Base-by-base conservation (phyloP, 2,113 vertebrate species). In the Plecturocebus donacophilus region DNA sequence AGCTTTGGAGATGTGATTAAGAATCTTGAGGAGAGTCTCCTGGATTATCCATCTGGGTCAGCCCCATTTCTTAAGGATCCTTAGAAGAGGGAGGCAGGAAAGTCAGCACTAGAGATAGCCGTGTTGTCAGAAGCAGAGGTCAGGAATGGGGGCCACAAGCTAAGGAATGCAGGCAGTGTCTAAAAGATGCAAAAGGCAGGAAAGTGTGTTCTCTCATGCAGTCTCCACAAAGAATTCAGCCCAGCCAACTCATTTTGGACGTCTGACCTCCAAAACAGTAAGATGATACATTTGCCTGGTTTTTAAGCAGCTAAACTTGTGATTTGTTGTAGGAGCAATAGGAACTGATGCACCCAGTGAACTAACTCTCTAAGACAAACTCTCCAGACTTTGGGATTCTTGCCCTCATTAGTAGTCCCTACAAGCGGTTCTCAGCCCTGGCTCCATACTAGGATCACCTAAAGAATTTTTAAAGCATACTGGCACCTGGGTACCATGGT, bases 161-260 rank as follows among this genome's bases (percentile, higher is more conserved):
- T 0, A 1, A 64, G 45, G 52, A 56, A 13, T 0, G 32, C 58
- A 45, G 42, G 19, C 6, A 21, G 23, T 27, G 0, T 42, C 73
- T 71, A 30, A 47, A 49, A 71, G 35, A 42, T 80, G n/a, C 45
- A 81, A 84, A 77, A 70, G 35, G 23, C n/a, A 23, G 52, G 75
- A n/a, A 90, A 86, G 40, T 56, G 52, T 30, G 21, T 81, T 75
- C 12, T 91, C 13, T 52, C 13, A 35, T 32, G 27, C 8, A 58
- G 40, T 9, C 30, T 40, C 58, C 68, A 58, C 68, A 30, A 68
- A 35, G n/a, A 85, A 75, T 8, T 21, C 38, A 42, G 47, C 21
- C 12, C 32, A 80, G 17, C 16, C 76, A 35, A 14, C 8, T 25
- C 2, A 52, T 52, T 52, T 52, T 52, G 49, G 49, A 52, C 14